phyloP scores from a whole-genome alignment of 1,140 invertebrate genomes.

The Drosophila neocordata region DNA sequence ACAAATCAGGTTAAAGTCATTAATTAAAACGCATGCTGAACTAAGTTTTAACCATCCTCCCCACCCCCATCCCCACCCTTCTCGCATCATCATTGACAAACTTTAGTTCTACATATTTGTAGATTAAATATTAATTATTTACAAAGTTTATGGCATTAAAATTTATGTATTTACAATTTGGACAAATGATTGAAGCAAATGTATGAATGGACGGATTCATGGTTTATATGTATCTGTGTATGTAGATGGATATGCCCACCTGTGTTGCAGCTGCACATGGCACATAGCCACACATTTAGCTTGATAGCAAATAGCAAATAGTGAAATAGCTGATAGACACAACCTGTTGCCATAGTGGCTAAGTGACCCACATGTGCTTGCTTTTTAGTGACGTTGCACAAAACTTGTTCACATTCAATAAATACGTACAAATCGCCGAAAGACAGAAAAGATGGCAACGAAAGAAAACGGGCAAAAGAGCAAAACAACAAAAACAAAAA shows the following conservation, averaged over 20 bases:
- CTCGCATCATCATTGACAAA: not conserved
- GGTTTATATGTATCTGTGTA: too few relatives aligned
- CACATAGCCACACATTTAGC: constrained; percentile 12
- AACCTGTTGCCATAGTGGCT: constrained; percentile 64
- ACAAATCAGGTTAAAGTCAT: constrained; percentile 59
- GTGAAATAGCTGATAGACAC: constrained; percentile 2
- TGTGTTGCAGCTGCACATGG: constrained; percentile 7
- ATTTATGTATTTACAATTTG: not conserved
- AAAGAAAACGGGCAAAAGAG: constrained; percentile 7
- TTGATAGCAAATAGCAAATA: constrained; percentile 1
- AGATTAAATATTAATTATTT: constrained; percentile 8
- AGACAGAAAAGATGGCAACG: constrained; percentile 23
- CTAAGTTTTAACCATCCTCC: not conserved
- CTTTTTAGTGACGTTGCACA: constrained; percentile 38
- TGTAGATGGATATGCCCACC: not conserved
- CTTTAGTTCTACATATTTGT: not conserved
- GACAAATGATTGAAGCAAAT: not conserved
- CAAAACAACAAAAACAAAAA: constrained; percentile 14
- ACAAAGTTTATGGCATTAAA: not conserved
- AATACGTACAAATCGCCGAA: constrained; percentile 43
- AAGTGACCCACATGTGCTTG: constrained; percentile 61
- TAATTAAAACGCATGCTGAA: constrained; percentile 45
- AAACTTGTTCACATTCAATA: constrained; percentile 65
- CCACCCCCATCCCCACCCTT: too few relatives aligned
- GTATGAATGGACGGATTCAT: not conserved